Evolutionary conservation across 2,888 invertebrate genomes (phyloP).

Genomic region (Elegia similella): DNA sequence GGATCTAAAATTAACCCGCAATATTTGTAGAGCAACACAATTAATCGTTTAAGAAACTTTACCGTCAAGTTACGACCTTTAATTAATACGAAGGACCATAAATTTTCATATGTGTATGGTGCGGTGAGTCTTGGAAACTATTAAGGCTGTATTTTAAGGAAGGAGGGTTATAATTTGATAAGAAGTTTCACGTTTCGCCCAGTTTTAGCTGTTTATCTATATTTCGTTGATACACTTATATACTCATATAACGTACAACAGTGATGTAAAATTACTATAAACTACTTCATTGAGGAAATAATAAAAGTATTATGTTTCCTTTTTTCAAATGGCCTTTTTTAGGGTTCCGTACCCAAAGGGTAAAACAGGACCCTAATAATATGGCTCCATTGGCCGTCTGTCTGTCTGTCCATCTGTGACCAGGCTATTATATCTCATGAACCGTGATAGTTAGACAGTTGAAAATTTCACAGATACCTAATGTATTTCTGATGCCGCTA

Average conservation of each 20-base stretch:
- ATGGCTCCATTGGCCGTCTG: no score
- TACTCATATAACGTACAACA: neutral
- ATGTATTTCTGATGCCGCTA: no score
- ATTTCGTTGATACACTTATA: neutral
- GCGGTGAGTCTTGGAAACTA: constrained; percentile 42
- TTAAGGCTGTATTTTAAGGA: constrained; percentile 42
- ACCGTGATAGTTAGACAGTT: no score
- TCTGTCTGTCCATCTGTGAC: no score
- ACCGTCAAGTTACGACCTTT: constrained; percentile 46
- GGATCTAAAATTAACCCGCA: constrained; percentile 31
- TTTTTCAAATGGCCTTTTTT: no score
- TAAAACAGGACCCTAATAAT: no score
- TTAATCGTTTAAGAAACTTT: constrained; percentile 55
- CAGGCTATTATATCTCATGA: no score
- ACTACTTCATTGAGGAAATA: no score
- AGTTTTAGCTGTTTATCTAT: neutral
- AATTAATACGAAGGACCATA: constrained; percentile 59
- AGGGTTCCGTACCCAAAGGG: no score
- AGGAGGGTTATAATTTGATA: constrained; percentile 53
- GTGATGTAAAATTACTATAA: no score
- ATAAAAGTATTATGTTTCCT: no score
- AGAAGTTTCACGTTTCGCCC: constrained; percentile 31
- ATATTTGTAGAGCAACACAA: constrained; percentile 44
- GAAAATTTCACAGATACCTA: no score
- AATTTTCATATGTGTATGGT: constrained; percentile 52